Percentiles rank a stretch among this genome's conserved stretches.
Conservation (phyloP, 2,888 invertebrate species). For the Thalpophila matura region DNA sequence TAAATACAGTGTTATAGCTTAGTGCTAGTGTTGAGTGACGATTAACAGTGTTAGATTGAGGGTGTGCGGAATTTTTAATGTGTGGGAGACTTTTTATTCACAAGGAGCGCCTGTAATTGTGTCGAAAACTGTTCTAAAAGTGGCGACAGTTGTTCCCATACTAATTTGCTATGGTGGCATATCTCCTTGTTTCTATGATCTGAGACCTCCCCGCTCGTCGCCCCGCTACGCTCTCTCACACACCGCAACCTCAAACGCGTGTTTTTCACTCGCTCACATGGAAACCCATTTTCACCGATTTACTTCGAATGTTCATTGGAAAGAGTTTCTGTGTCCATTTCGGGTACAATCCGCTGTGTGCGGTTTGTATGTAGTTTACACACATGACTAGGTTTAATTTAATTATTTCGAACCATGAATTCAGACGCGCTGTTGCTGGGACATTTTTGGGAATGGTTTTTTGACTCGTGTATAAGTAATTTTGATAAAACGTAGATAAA, state of each 20-base stretch:
- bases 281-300: slow-evolving; percentile 39
- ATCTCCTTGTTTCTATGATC: neutral
- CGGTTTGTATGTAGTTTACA: slow-evolving; percentile 18
- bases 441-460: neutral
- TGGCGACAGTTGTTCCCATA: too few relatives aligned
- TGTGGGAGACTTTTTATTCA: too few relatives aligned
- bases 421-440: slow-evolving; percentile 1
- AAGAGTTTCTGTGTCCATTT: slow-evolving; percentile 36
- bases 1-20: too few relatives aligned
- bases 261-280: slow-evolving; percentile 35
- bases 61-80: too few relatives aligned
- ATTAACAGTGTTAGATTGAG: too few relatives aligned
- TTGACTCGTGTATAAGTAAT: neutral
- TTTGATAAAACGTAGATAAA: too few relatives aligned
- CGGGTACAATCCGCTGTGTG: neutral
- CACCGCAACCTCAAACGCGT: neutral
- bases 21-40: too few relatives aligned
- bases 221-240: neutral
- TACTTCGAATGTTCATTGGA: slow-evolving; percentile 25
- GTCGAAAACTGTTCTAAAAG: too few relatives aligned
- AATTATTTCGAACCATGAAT: slow-evolving; percentile 26
- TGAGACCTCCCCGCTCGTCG: slow-evolving; percentile 6
- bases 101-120: too few relatives aligned
- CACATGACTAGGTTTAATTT: slow-evolving; percentile 36
- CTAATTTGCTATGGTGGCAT: too few relatives aligned